These are phyloP conservation scores for Cygnus olor DNA, from an alignment of 2,797 vertebrate genomes.

Conservation along the genomic window DNA sequence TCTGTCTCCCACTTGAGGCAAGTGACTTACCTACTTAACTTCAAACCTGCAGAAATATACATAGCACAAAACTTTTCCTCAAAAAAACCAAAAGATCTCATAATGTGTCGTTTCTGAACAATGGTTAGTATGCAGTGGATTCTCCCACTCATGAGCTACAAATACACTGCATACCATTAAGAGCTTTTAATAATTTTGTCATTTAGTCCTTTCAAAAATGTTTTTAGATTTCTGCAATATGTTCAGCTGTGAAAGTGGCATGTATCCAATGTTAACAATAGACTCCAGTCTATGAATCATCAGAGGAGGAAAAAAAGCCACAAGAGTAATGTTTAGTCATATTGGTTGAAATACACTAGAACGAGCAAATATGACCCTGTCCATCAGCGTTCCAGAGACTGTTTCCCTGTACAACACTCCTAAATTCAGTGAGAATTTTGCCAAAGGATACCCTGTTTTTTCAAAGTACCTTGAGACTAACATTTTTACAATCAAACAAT, in stretches of 20 bases:
- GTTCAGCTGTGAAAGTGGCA: slow-evolving; percentile 34
- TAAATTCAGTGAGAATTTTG: not conserved
- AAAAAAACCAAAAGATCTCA: not conserved
- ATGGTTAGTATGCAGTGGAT: not conserved
- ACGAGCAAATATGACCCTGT: not conserved
- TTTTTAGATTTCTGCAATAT: slow-evolving; percentile 46
- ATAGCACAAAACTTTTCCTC: not conserved
- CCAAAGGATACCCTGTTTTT: not conserved
- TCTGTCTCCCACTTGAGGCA: not conserved
- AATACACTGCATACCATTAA: not conserved
- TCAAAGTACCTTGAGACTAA: not conserved
- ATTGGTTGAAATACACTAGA: not conserved
- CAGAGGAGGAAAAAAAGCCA: not conserved
- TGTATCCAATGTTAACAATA: slow-evolving; percentile 33
- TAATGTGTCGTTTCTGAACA: not conserved
- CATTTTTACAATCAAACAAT: not conserved
- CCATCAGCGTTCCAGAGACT: not conserved
- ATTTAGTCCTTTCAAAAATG: slow-evolving; percentile 5
- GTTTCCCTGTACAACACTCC: not conserved
- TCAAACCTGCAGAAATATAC: not conserved
- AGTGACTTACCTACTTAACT: not conserved
- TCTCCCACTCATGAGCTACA: slow-evolving; percentile 23
- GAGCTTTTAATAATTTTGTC: slow-evolving; percentile 34
- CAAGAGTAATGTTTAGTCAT: slow-evolving; percentile 10
- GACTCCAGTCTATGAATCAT: slow-evolving; percentile 37